Evolutionary conservation across 2,113 vertebrate genomes (phyloP), one percentile per base, ranked within the genome.

Genomic region (Chionodraco myersi): DNA sequence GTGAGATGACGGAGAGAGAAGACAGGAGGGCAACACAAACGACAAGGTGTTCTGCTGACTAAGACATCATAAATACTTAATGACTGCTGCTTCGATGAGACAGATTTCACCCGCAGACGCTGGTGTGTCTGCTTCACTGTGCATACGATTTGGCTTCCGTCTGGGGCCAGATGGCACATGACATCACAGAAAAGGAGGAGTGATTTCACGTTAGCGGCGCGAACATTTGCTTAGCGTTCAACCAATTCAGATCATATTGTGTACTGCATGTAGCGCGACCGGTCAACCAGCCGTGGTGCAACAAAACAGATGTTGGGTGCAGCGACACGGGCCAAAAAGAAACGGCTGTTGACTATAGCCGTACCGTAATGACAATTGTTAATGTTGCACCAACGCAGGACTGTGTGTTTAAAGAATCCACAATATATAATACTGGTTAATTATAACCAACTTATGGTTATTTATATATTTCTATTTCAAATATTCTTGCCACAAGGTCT

Each of bases 171-270:
- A 90, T 93, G 90, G 87, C 72, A 51, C 36, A 67, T 78, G 86
- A 85, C 80, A 79, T 92, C 90, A 88, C 75, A 56, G 64, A 75
- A 51, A 9, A 45, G 80, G 56, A 41, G 58, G 57, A 88, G 82
- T 87, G 85, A 94, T 82, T 85, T 88, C 84, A 89, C 51, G 44
- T 56, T 75, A 71, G 57, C 1, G 30, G 16, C 3, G 45, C 30
- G 2, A 93, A 91, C 83, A 92, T 86, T 90, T 90, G 91, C 83
- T 77, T 61, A 45, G 74, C 44, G 3, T 45, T 79, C 65, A 64
- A 21, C 47, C 16, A 48, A 57, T 60, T 79, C 64, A 3, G 16
- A 34, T 74, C 16, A 59, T 54, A 47, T 62, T 75, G 76, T 72
- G 76, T 72, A 7, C 60, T 30, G 67, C 74, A n/a, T 77, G 81